Base-by-base conservation (phyloP, 2,797 vertebrate genomes). In the Gymnoscopelus microlampas region DNA sequence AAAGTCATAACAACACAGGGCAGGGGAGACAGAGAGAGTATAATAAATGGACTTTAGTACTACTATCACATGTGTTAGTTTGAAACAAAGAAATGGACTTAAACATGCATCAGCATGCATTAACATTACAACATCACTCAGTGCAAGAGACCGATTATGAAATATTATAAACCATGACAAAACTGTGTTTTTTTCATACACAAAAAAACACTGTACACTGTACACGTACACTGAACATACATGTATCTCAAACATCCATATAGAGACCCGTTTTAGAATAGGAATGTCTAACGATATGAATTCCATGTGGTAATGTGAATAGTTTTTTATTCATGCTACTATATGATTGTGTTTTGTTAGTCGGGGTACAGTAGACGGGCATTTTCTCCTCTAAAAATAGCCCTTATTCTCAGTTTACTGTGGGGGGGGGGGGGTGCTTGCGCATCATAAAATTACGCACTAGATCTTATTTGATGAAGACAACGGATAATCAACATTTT, bases 1-100 rank as follows among this genome's bases (percentile, higher is more conserved):
- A 44, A 92, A 91, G 84, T 89, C 83, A 90, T 91, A 89, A 75
- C 82, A 88, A 83, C 86, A 91, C 79, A 89, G 90, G 89, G 90
- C 88, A 85, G 89, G 91, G 90, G 88, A 84, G 87, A 89, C 80
- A 92, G 55, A 80, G 83, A 91, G 88, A 93, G 87, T 44, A 44
- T 44, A 90, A 90, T 89, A 87, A 68, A 82, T 60, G 76, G 62
- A 77, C 73, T 91, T 91, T 88, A 88, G 88, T 86, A 84, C 82
- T 61, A 84, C 69, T 26, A 67, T 86, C 53, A 50, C 39, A 44
- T 44, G 39, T 44, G 39, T 44, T 63, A 39, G 50, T 7, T 2
- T 15, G 3, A 32, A 66, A 82, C 68, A 77, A 78, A 74, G 66
- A 76, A 15, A 13, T 32, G 6, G 8, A 44, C 39, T 44, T 44